Percentiles rank a stretch among this genome's conserved stretches.
Evolutionary conservation across 2,797 vertebrate species (phyloP).

Genomic region (Enteromius radiatus): DNA sequence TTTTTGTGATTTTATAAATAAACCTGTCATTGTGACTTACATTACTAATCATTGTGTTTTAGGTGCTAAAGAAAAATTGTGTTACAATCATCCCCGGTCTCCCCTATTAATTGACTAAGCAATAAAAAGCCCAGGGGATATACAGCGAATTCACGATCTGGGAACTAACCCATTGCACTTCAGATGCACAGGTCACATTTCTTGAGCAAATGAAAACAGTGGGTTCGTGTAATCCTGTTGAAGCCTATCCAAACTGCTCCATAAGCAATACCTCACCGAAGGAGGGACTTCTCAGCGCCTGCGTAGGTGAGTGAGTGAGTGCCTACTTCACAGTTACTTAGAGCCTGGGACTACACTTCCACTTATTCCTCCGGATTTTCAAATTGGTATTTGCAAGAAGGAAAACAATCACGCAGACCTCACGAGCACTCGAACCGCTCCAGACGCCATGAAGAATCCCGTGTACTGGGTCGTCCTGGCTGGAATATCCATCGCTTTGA

Average conservation of each 20-base stretch:
- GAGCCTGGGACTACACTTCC: conserved; percentile 61
- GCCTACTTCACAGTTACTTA: conserved; percentile 68
- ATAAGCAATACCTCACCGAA: conserved; percentile 71
- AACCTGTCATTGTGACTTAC: no score
- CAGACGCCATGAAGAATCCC: conserved; percentile 74
- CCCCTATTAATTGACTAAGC: no score
- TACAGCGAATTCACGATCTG: not conserved
- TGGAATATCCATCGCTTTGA: conserved; percentile 77
- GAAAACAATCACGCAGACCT: conserved; percentile 24
- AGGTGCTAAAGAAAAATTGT: no score
- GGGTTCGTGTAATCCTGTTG: conserved; percentile 42
- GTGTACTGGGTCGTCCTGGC: conserved; percentile 78
- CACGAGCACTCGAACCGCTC: not conserved
- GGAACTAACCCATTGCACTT: conserved; percentile 3
- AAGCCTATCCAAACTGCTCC: conserved; percentile 56
- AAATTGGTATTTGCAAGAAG: conserved; percentile 54
- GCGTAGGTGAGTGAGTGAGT: conserved; percentile 69
- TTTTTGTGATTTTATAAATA: no score
- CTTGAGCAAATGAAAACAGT: conserved; percentile 17
- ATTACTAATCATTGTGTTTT: no score
- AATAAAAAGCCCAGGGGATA: no score
- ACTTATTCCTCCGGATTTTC: conserved; percentile 73
- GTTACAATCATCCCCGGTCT: no score
- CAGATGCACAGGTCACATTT: conserved; percentile 1
- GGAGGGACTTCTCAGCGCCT: conserved; percentile 72